Conservation (phyloP, 2,888 invertebrate genomes). For the Drosophila kambysellisi region DNA sequence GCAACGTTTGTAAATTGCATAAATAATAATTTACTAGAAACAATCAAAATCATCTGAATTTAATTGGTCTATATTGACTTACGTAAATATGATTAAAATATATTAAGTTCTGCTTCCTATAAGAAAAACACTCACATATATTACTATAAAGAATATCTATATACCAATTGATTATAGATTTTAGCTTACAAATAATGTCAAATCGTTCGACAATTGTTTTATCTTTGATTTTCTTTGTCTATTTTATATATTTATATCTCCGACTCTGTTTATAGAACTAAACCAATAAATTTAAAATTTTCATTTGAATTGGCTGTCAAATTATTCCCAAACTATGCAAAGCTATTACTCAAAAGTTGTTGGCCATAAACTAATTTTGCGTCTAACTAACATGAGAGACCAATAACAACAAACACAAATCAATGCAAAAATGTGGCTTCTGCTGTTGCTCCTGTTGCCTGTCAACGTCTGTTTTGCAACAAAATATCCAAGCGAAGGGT, state of each 20-base stretch:
- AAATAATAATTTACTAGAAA: neutral
- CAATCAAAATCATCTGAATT: neutral
- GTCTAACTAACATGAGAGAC: slow-evolving; percentile 18
- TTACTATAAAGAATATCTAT: neutral
- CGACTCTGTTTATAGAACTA: neutral
- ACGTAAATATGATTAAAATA: neutral
- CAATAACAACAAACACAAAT: slow-evolving; percentile 43
- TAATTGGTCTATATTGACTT: neutral
- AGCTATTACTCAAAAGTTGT: slow-evolving; percentile 10
- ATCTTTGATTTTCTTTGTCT: neutral
- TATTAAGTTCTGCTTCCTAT: neutral
- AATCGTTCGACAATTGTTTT: neutral
- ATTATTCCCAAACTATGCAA: slow-evolving; percentile 6
- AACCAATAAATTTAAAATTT: slow-evolving; percentile 9
- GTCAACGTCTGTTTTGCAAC: slow-evolving; percentile 61
- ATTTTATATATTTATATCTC: neutral
- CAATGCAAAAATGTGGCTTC: slow-evolving; percentile 50
- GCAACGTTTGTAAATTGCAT: neutral
- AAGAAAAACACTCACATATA: too few relatives aligned
- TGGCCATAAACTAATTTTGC: slow-evolving; percentile 43
- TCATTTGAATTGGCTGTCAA: slow-evolving; percentile 7
- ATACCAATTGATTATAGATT: neutral
- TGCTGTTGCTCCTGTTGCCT: slow-evolving; percentile 25
- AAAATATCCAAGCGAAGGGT: slow-evolving; percentile 11
- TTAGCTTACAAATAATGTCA: neutral